These are phyloP conservation scores for Diloba caeruleocephala DNA, from an alignment of 2,888 invertebrate genomes.

Conservation along the genomic window DNA sequence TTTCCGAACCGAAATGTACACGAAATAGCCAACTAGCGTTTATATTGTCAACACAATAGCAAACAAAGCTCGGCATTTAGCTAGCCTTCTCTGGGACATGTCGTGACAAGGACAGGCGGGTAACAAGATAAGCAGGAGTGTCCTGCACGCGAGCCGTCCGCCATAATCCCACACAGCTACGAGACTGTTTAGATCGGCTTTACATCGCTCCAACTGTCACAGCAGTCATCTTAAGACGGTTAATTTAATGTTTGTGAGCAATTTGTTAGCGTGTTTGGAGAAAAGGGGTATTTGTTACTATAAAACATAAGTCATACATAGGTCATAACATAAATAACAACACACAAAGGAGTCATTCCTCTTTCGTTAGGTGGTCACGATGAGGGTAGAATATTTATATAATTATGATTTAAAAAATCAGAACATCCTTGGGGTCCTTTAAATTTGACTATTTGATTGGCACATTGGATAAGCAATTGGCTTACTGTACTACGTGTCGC, in stretches of 20 bases:
- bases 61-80: conserved; percentile 70
- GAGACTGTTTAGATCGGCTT: conserved; percentile 52
- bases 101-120: conserved; percentile 72
- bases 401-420: no score
- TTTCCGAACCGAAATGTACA: conserved; percentile 8
- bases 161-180: conserved; percentile 61
- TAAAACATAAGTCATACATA: no score
- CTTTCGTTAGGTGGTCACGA: no score
- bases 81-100: conserved; percentile 63
- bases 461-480: no score
- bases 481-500: no score
- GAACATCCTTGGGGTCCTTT: no score
- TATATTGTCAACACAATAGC: conserved; percentile 46
- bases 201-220: conserved; percentile 60
- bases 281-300: no score
- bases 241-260: conserved; percentile 21
- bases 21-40: conserved; percentile 26
- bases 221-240: conserved; percentile 51
- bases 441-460: no score
- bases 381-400: no score
- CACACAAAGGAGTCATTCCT: no score
- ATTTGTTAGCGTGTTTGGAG: conserved; percentile 1
- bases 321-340: no score
- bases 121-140: conserved; percentile 78
- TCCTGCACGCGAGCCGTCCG: conserved; percentile 60